Conservation (phyloP, 2,888 invertebrate genomes). For the Dicranocentrus wangi region DNA sequence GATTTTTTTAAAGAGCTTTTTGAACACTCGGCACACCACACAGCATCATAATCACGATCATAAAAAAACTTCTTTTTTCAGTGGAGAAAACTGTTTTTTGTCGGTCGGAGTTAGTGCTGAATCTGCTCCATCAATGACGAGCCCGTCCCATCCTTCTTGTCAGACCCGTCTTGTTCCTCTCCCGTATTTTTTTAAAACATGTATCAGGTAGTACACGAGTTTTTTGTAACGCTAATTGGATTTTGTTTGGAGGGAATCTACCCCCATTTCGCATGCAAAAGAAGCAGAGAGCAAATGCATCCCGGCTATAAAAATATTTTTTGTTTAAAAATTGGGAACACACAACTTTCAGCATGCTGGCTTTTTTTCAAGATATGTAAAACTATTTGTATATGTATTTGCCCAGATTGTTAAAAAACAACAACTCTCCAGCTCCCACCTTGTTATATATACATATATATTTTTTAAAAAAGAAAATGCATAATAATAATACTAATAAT, state of each 20-base stretch:
- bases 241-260: conserved; percentile 40
- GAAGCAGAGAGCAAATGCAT: neutral
- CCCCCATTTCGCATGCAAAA: conserved; percentile 38
- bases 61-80: too few species aligned
- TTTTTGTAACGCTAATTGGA: conserved; percentile 51
- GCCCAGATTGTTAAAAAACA: too few species aligned
- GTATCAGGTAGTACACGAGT: conserved; percentile 28
- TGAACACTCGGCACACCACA: too few species aligned
- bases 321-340: too few species aligned
- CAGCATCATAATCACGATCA: conserved; percentile 2
- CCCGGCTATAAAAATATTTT: too few species aligned
- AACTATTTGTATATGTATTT: too few species aligned
- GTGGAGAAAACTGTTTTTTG: neutral
- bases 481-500: neutral
- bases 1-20: too few species aligned
- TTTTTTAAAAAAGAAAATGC: too few species aligned
- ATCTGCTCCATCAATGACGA: conserved; percentile 5
- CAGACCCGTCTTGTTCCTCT: neutral
- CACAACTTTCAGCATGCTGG: too few species aligned
- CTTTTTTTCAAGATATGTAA: too few species aligned
- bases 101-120: conserved; percentile 19
- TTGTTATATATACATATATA: too few species aligned
- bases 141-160: neutral
- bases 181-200: neutral
- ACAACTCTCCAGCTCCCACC: too few species aligned